phyloP scores from a whole-genome alignment of 2,888 invertebrate genomes.

The Xestia rhomboidea region DNA sequence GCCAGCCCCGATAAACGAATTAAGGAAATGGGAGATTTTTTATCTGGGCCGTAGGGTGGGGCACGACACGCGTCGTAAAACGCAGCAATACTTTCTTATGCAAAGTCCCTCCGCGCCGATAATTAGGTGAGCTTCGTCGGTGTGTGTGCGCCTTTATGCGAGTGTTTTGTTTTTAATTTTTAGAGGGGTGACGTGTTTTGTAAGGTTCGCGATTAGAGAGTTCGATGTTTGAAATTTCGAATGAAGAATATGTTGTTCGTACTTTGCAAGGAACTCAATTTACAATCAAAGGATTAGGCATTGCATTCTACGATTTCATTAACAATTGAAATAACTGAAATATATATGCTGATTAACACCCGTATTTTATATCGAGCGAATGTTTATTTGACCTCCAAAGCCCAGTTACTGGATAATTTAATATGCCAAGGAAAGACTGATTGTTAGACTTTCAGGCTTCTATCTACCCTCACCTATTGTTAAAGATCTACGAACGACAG shows the following conservation, averaged over 20 bases:
- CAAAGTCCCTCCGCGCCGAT: constrained; percentile 88
- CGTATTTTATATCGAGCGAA: too few relatives aligned
- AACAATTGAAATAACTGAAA: too few relatives aligned
- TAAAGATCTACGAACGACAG: background rate
- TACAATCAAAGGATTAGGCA: background rate
- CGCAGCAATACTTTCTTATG: constrained; percentile 91
- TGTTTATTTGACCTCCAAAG: background rate
- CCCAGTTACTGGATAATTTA: background rate
- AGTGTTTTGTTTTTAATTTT: constrained; percentile 88
- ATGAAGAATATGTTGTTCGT: constrained; percentile 5
- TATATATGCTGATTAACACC: too few relatives aligned
- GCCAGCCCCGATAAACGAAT: constrained; percentile 90
- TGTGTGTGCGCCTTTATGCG: constrained; percentile 81
- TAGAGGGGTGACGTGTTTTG: constrained; percentile 70
- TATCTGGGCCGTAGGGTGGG: constrained; percentile 86
- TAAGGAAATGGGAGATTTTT: constrained; percentile 91
- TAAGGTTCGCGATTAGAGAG: constrained; percentile 64
- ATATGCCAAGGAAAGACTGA: background rate
- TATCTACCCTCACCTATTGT: background rate
- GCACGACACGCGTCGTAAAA: constrained; percentile 89
- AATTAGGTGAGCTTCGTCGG: constrained; percentile 86
- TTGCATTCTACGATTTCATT: background rate
- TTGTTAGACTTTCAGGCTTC: background rate
- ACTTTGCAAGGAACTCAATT: background rate
- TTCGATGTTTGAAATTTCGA: constrained; percentile 46